Evolutionary conservation across 2,797 vertebrate species (phyloP).

Genomic region (Mus caroli): DNA sequence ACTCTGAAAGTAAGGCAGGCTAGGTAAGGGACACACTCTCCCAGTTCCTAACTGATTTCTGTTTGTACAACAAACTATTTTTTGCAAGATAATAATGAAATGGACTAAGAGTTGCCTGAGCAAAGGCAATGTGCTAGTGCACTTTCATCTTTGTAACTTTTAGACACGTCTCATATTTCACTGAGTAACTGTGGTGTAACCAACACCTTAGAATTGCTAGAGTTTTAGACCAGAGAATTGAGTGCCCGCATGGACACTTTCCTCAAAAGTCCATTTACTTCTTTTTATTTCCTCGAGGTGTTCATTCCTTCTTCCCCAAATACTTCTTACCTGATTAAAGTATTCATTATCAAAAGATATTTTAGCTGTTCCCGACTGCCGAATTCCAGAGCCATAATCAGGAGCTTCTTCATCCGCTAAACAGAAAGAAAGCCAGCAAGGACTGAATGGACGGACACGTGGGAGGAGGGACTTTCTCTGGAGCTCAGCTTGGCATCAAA

Average conservation of each 20-base stretch:
- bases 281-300: neutral
- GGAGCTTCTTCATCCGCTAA: slow-evolving; percentile 98
- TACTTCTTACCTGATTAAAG: slow-evolving; percentile 95
- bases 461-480: no score
- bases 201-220: neutral
- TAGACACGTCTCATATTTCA: neutral
- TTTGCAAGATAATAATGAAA: neutral
- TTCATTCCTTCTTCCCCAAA: neutral
- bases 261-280: neutral
- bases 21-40: neutral
- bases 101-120: slow-evolving; percentile 18
- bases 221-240: neutral
- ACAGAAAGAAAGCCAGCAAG: neutral
- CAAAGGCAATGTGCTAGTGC: neutral
- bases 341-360: slow-evolving; percentile 99
- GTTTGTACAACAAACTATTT: slow-evolving; percentile 12
- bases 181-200: neutral
- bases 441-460: neutral
- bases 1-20: slow-evolving; percentile 88
- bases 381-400: slow-evolving; percentile 98
- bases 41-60: neutral
- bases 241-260: neutral
- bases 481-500: neutral
- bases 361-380: slow-evolving; percentile 99
- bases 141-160: neutral